Base-by-base conservation (phyloP, 1,140 invertebrate species). In the Drosophila parvula region DNA sequence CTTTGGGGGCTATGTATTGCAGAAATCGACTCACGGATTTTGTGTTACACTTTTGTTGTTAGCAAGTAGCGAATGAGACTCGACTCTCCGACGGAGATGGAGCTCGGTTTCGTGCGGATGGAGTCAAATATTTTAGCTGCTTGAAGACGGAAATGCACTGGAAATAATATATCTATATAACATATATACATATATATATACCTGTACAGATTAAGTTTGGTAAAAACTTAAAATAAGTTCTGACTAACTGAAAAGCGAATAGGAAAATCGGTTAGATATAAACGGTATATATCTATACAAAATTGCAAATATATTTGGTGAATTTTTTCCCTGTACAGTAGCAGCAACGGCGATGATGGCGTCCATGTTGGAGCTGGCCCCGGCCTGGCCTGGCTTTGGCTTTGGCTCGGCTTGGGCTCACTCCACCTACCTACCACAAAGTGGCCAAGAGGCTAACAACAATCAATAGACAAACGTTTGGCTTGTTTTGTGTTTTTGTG, bases 1-100 rank as follows among this genome's bases (percentile, higher is more conserved):
- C 44, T 50, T 50, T 28, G 47, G 47, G 45, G 9, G 5, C 48
- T 70, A 59, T 75, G 71, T 80, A 77, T 58, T 78, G 75, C 75
- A 48, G 69, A 67, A 83, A 80, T 84, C 84, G 80, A 89, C 58
- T 89, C 84, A 89, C 84, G 84, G 88, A 89, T 89, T 89, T 89
- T 89, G 84, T 89, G 84, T 89, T 89, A 89, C 81, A 89, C 65
- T 89, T 89, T 78, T 81, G 61, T 81, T 76, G 81, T 78, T 75
- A 68, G 71, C 59, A 75, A 73, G 69, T 73, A 73, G 69, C 69
- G 73, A 74, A 63, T 58, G 45, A 58, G 73, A 55, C 38, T 59
- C 40, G 40, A 30, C 57, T 45, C 63, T 45, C 47, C 63, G 71
- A 65, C 27, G 53, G 50, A 77, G 75, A 69, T 62, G 64, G 40